phyloP scores from a whole-genome alignment of 2,113 vertebrate species.

The Cathartes aura region DNA sequence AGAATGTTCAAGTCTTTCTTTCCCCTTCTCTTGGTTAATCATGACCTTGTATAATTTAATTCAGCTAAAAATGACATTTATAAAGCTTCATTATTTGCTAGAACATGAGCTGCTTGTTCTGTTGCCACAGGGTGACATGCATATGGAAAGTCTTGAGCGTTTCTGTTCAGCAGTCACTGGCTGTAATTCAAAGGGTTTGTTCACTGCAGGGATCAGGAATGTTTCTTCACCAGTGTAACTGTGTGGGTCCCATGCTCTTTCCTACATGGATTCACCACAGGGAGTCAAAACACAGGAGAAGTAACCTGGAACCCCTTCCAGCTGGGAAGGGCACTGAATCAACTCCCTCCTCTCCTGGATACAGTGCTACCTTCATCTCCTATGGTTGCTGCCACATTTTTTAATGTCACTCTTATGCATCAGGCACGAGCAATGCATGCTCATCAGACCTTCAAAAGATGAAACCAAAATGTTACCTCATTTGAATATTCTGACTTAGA shows the following conservation, averaged over 20 bases:
- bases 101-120: not conserved
- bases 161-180: not conserved
- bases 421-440: not conserved
- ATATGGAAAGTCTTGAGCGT: accelerated
- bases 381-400: not conserved
- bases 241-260: not conserved
- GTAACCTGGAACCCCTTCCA: not conserved
- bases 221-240: not conserved
- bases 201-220: not conserved
- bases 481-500: not conserved
- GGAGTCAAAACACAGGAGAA: not conserved
- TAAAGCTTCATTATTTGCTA: not conserved
- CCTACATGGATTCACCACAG: not conserved
- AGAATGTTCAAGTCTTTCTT: not conserved
- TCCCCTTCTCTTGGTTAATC: not conserved
- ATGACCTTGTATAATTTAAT: not conserved
- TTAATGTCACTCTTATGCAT: not conserved
- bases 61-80: not conserved
- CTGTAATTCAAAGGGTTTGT: not conserved
- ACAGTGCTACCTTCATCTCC: not conserved
- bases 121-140: not conserved
- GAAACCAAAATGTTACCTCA: not conserved
- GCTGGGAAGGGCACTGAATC: not conserved
- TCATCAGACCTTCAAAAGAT: not conserved
- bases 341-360: not conserved